Evolutionary conservation across 1,140 invertebrate genomes (phyloP).

Genomic region (Ips nitidus): DNA sequence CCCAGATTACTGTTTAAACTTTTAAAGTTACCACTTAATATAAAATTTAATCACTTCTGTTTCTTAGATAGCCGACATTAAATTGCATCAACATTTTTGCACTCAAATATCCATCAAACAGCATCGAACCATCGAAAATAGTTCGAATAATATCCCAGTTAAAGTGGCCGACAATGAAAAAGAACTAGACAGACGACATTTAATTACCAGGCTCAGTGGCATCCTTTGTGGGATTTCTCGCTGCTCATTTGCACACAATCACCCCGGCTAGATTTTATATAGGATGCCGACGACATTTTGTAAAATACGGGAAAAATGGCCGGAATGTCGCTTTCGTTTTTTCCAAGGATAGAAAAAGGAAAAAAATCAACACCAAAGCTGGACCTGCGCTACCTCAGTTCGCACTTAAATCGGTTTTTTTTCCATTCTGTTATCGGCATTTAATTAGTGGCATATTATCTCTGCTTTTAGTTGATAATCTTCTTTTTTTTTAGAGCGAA

Average conservation of each 20-base stretch:
- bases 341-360: slow-evolving; percentile 11
- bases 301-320: slow-evolving; percentile 16
- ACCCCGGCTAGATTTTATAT: slow-evolving; percentile 17
- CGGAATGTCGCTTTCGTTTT: slow-evolving; percentile 24
- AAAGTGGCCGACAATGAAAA: not conserved
- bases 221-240: slow-evolving; percentile 14
- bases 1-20: too few relatives aligned
- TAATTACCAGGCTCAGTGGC: slow-evolving; percentile 2
- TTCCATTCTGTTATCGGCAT: slow-evolving; percentile 26
- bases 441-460: slow-evolving; percentile 27
- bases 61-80: too few relatives aligned
- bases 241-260: slow-evolving; percentile 21
- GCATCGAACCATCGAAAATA: too few relatives aligned
- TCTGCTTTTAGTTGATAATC: too few relatives aligned
- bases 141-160: too few relatives aligned
- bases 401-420: slow-evolving; percentile 32
- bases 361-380: slow-evolving; percentile 14
- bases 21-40: too few relatives aligned
- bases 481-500: not conserved
- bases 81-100: too few relatives aligned
- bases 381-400: slow-evolving; percentile 20
- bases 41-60: too few relatives aligned
- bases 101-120: too few relatives aligned
- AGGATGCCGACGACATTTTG: slow-evolving; percentile 14
- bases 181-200: slow-evolving; percentile 13